phyloP scores from a whole-genome alignment of 2,113 vertebrate genomes.

The Pterocles gutturalis region DNA sequence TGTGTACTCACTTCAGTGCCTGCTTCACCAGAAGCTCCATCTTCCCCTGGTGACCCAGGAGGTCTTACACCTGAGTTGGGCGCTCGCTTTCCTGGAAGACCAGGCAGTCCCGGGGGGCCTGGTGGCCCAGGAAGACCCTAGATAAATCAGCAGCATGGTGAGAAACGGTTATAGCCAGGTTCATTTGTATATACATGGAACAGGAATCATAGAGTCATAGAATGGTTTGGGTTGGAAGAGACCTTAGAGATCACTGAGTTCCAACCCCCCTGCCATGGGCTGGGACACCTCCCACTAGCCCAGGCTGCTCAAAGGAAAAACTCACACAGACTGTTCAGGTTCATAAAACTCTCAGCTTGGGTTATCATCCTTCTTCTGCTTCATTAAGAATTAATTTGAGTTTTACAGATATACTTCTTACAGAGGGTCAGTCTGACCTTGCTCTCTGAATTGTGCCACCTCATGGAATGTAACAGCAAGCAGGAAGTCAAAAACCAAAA shows the following conservation, averaged over 20 bases:
- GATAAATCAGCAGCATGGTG: constrained; percentile 16
- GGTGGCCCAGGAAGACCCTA: constrained; percentile 87
- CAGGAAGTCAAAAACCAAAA: background rate
- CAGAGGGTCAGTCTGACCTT: background rate
- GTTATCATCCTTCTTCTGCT: background rate
- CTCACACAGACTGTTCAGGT: background rate
- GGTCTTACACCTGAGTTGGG: constrained; percentile 71
- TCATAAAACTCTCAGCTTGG: background rate
- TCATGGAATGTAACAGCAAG: background rate
- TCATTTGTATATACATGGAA: background rate
- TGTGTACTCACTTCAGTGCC: constrained; percentile 83
- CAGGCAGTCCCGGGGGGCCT: constrained; percentile 79
- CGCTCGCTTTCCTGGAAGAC: constrained; percentile 82
- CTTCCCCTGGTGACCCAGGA: constrained; percentile 81
- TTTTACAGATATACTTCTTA: background rate
- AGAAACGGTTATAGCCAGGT: background rate
- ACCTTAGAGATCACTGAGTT: too few species aligned
- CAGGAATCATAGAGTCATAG: too few species aligned
- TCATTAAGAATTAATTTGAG: background rate
- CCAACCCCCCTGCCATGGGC: too few species aligned
- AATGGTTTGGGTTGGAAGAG: too few species aligned
- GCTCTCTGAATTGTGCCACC: background rate
- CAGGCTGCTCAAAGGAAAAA: too few species aligned
- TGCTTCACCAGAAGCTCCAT: constrained; percentile 81
- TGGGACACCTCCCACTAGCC: too few species aligned